Evolutionary conservation across 2,888 invertebrate species (phyloP), one percentile per base, ranked within the genome.

Genomic region (Aethes cnicana): DNA sequence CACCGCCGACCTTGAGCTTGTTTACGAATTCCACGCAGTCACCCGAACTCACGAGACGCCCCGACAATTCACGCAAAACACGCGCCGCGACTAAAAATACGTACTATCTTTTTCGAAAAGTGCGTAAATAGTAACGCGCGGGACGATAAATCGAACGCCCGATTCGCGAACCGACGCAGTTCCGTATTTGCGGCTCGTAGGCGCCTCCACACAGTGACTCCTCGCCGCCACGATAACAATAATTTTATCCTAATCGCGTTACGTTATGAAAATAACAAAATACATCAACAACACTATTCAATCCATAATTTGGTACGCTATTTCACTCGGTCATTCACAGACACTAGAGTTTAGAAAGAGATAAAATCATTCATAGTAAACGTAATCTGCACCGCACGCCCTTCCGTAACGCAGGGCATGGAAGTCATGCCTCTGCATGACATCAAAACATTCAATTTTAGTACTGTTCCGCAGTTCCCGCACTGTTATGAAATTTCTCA

Each of bases 361-460:
- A 89, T 88, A 86, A 88, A 88, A 87, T 88, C 88, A 89, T 88
- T 89, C 88, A 88, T 88, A 88, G 86, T 87, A 87, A 87, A 87
- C 88, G 89, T 88, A 88, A 85, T 86, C 72, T 69, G 64, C 69
- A 68, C 76, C 70, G 72, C 77, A 85, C 87, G 85, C 85, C 86
- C 88, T 86, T 85, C 79, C 84, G 81, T 84, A 83, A 84, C 84
- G 83, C 87, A 87, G 87, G 85, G 89, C 89, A 89, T 89, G 89
- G 87, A 81, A 88, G 86, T 89, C 89, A 89, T 85, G 89, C 88
- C 84, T 73, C 80, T 64, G 68, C 62, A 63, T 69, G 68, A 79
- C 73, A 85, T 78, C 88, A 87, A 87, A 89, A 89, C 88, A 88
- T 82, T 81, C 69, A 64, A 69, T 68, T 69, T 76, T 72, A 59